A percentile compares a stretch with the other conserved stretches of the same genome.
Evolutionary conservation across 2,113 vertebrate species (phyloP).

Genomic region (Charadrius vociferus): DNA sequence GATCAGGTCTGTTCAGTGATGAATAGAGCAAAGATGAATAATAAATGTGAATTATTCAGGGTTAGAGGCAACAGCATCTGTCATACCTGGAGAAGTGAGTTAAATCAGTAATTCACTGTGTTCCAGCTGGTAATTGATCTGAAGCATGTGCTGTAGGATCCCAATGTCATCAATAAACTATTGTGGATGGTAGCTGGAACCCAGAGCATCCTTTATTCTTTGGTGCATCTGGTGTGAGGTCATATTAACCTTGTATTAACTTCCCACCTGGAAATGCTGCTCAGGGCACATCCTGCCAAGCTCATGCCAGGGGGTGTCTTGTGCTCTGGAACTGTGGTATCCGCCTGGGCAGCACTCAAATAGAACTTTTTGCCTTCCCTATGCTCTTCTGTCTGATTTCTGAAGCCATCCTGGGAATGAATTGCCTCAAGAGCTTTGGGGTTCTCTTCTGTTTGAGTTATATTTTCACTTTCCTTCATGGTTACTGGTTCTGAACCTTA

Average conservation of each 20-base stretch:
- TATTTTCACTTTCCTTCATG: neutral
- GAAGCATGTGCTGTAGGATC: neutral
- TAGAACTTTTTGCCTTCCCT: too few species aligned
- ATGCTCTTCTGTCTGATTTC: too few species aligned
- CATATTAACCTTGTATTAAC: too few species aligned
- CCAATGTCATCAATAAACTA: accelerated
- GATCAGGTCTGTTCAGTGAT: neutral
- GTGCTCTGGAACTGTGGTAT: accelerated
- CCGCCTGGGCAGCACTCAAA: too few species aligned
- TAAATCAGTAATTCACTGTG: accelerated
- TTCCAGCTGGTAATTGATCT: neutral
- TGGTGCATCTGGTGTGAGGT: too few species aligned
- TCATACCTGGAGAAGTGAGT: neutral
- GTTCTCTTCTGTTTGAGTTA: neutral
- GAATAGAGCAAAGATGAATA: neutral
- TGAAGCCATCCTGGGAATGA: neutral
- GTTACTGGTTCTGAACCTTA: neutral
- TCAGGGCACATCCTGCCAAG: accelerated
- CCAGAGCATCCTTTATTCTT: neutral
- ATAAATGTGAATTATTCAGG: neutral
- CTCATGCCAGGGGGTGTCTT: accelerated
- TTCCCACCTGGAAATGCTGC: neutral
- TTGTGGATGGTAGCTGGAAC: neutral
- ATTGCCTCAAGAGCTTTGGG: neutral
- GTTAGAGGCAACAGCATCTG: neutral